Conservation (phyloP, 2,888 invertebrate genomes). For the Lysandra coridon region DNA sequence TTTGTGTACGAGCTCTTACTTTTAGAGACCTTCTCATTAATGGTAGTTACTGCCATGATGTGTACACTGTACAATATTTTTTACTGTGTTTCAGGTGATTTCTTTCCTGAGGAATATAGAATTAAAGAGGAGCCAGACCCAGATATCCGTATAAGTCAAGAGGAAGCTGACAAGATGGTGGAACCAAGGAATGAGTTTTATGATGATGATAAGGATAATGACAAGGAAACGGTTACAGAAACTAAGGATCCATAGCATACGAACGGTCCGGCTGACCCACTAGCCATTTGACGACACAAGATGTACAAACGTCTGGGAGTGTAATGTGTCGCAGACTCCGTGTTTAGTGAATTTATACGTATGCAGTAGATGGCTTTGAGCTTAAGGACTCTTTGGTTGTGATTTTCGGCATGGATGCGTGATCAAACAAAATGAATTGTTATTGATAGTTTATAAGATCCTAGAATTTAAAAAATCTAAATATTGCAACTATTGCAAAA, state of each 20-base stretch:
- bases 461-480: neutral
- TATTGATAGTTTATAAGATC: neutral
- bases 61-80: constrained; percentile 23
- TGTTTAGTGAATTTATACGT: neutral
- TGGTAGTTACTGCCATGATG: neutral
- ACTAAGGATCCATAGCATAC: constrained; percentile 72
- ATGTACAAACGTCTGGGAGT: constrained; percentile 31
- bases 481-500: neutral
- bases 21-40: too few relatives aligned
- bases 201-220: constrained; percentile 94
- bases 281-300: constrained; percentile 60
- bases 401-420: neutral
- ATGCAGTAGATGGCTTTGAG: neutral
- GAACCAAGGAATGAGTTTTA: constrained; percentile 94
- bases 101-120: constrained; percentile 85
- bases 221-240: constrained; percentile 81
- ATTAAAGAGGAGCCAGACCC: constrained; percentile 91
- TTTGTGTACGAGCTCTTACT: too few relatives aligned
- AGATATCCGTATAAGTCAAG: constrained; percentile 87
- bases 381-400: neutral
- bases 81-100: constrained; percentile 78
- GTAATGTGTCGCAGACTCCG: constrained; percentile 5
- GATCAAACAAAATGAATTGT: neutral
- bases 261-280: constrained; percentile 54
- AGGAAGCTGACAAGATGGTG: constrained; percentile 90